Evolutionary conservation across 1,140 invertebrate genomes (phyloP).

Genomic region (Goniozus legneri): DNA sequence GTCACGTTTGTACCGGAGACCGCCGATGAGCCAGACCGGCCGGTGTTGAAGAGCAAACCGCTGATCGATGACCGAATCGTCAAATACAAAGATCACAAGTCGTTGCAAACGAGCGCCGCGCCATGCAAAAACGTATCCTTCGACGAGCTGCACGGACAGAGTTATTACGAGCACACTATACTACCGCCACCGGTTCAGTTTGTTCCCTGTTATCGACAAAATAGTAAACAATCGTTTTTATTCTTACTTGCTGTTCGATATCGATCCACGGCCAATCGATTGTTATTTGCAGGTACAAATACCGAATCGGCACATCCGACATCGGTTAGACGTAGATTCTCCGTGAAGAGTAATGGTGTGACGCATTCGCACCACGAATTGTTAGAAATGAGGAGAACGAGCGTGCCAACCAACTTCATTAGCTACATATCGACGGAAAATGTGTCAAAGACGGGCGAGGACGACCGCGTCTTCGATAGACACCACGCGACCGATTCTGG

Average conservation of each 20-base stretch:
- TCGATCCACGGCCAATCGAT: no score
- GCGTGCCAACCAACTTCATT: conserved; percentile 46
- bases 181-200: conserved; percentile 47
- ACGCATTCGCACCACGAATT: conserved; percentile 45
- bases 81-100: conserved; percentile 27
- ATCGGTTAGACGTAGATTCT: conserved; percentile 44
- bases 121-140: conserved; percentile 52
- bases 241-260: no score
- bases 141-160: conserved; percentile 43
- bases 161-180: conserved; percentile 42
- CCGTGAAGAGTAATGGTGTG: conserved; percentile 44
- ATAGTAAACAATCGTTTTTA: no score
- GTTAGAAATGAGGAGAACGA: conserved; percentile 38
- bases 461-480: conserved; percentile 29
- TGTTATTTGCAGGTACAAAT: no score
- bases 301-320: conserved; percentile 29
- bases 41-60: conserved; percentile 31
- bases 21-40: conserved; percentile 40
- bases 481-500: conserved; percentile 39
- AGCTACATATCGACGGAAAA: conserved; percentile 48
- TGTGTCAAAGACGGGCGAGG: conserved; percentile 24
- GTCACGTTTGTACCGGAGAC: conserved; percentile 35
- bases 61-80: conserved; percentile 20
- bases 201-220: no score
- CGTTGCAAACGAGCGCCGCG: conserved; percentile 45